phyloP scores from a whole-genome alignment of 2,113 vertebrate species.

The Apteryx mantelli region DNA sequence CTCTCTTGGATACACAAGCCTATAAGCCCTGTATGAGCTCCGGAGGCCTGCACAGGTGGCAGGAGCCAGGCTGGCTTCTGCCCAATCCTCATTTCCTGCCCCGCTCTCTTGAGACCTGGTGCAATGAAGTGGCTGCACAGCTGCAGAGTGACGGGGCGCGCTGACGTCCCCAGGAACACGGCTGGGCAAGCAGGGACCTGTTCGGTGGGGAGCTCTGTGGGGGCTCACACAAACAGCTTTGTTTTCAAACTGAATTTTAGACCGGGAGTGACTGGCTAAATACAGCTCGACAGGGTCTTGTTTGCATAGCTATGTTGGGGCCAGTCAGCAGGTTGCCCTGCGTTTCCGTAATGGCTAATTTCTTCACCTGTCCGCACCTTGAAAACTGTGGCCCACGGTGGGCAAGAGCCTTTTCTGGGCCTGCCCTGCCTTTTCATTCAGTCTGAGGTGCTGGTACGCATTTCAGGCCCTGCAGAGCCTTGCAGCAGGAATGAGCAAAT shows the following conservation, averaged over 20 bases:
- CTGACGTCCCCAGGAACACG: not conserved
- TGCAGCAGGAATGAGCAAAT: not conserved
- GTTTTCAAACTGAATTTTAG: not conserved
- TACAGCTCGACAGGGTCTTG: not conserved
- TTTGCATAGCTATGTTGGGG: not conserved
- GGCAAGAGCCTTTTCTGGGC: not conserved
- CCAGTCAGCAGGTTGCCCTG: fast-evolving
- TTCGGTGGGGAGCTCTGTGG: not conserved
- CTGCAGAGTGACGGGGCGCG: not conserved
- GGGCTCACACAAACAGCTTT: not conserved
- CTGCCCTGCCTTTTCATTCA: not conserved
- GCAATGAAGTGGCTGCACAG: not conserved
- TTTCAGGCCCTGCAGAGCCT: not conserved
- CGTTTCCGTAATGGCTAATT: not conserved
- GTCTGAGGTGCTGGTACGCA: not conserved
- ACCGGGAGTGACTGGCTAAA: not conserved
- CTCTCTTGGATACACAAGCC: not conserved
- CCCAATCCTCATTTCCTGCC: not conserved
- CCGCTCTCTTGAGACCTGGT: not conserved
- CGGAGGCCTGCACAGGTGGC: not conserved
- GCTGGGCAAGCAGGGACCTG: not conserved
- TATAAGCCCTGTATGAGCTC: fast-evolving
- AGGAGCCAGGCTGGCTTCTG: not conserved
- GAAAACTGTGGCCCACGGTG: not conserved
- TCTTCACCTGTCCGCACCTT: not conserved